Base-by-base conservation (phyloP, 2,888 invertebrate genomes). In the Sesia apiformis region DNA sequence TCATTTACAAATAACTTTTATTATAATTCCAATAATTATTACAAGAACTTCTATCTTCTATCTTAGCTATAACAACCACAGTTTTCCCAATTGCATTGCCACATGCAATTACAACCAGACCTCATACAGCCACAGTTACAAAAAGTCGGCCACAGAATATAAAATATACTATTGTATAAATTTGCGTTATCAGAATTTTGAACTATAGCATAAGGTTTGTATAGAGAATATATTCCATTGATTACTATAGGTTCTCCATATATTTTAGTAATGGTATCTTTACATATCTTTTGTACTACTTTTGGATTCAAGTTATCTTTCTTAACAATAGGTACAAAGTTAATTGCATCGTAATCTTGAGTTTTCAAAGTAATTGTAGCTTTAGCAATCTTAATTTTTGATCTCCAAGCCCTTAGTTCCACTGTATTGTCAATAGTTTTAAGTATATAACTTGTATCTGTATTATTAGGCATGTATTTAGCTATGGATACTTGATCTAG, bases 121-220 rank as follows among this genome's bases (percentile, higher is more conserved):
- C 46, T 52, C 2, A 23, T 7, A 5, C 42, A 54, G 1, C 55
- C 54, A 40, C 60, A 60, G 40, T 56, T 41, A 53, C 59, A 57
- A 8, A 58, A 39, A 39, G 57, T 56, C 23, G 61, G 59, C 63
- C 63, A 63, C 38, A 63, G 40, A 38, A 63, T 43, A 51, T 57
- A 59, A 40, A 54, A 7, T 43, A 6, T 53, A 6, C 53, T 53
- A 43, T 55, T 53, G 23, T 57, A 56, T 39, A 58, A 49, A 38
- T 40, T 41, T 39, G 41, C 51, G 43, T 56, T 40, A 38, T 56
- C 51, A 50, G 52, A 50, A 51, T 57, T 49, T 49, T 54, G 51
- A 40, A 56, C 46, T 7, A 57, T 38, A 0, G 53, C 53, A 41
- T 55, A 59, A 3, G 56, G 53, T 4, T 52, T 52, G 4, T 52